Base-by-base conservation (phyloP, 2,888 invertebrate species). In the Pseudococcus longispinus region DNA sequence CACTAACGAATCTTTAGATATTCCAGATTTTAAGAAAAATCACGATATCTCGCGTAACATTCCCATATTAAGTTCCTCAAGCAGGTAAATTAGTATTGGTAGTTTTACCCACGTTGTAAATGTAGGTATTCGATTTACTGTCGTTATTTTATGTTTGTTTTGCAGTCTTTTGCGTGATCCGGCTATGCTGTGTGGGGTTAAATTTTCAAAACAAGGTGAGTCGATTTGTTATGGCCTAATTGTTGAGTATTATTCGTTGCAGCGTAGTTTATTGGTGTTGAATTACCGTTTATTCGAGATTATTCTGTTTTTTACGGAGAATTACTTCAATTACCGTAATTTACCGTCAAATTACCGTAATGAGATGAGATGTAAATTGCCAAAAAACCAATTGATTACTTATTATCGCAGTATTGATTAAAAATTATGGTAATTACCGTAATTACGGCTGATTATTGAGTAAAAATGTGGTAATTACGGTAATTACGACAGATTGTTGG, bases 31-130 rank as follows among this genome's bases (percentile, higher is more conserved):
- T 32, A 51, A 80, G 46, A 77, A 86, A 86, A 46, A 80, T 42
- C 60, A 60, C 23, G 46, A 74, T 77, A 77, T 55, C 29, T 86
- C 86, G 55, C 86, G 77, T 32, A 86, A 77, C 86, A 86, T 86
- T 86, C 86, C 86, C 44, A 77, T 29, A 32, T n/a, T 46, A 86
- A 86, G 80, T 86, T 86, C 86, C 80, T 86, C 86, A 46, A 80
- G 29, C 20, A 86, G 37, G 86, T 86, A 86, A 32, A 37, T 23
- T 32, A 1, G 32, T 51, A 9, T 9, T 9, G 23, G 8, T 20
- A 60, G 23, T 20, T 60, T 60, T 2, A 0, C 11, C 23, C 11
- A 51, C 37, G n/a, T 1, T 60, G 18, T 18, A n/a, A 60, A 6
- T 55, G 15, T 3, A 20, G n/a, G 2, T 60, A 60, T 60, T 55